These are phyloP conservation scores for Corapipo altera DNA, from an alignment of 2,113 vertebrate genomes.

Conservation along the genomic window DNA sequence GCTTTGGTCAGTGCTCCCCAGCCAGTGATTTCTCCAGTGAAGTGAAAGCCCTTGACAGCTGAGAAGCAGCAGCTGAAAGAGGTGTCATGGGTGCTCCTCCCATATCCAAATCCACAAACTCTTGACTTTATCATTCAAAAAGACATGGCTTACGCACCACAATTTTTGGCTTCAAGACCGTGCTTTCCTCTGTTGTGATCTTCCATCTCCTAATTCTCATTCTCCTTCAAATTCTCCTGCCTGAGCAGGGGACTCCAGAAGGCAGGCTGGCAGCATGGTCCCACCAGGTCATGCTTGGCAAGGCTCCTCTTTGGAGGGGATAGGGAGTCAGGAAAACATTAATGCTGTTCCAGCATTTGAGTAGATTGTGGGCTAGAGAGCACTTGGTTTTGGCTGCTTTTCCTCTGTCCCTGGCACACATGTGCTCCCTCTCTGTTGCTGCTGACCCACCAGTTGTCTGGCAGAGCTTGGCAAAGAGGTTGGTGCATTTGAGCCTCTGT, in stretches of 20 bases:
- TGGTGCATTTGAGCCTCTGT: not conserved
- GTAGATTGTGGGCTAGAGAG: not conserved
- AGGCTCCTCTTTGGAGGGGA: not conserved
- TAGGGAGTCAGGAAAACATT: not conserved
- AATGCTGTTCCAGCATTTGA: not conserved
- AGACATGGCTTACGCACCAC: not conserved
- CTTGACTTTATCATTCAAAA: not conserved
- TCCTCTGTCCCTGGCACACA: not conserved
- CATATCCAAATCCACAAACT: not conserved
- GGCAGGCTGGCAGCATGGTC: not conserved
- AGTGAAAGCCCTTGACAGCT: not conserved
- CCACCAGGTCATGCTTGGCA: not conserved
- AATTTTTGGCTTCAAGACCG: not conserved
- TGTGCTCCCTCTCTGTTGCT: not conserved
- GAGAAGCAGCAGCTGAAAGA: not conserved
- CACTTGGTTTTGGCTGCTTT: not conserved
- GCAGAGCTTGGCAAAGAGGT: not conserved
- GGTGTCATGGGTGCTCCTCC: not conserved
- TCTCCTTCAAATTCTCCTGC: not conserved
- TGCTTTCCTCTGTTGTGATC: not conserved
- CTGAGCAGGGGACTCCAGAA: not conserved
- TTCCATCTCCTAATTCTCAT: not conserved
- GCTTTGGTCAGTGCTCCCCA: not conserved
- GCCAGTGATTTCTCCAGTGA: not conserved
- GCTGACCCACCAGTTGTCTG: not conserved